Base-by-base conservation (phyloP, 2,797 vertebrate genomes). In the Vultur gryphus region DNA sequence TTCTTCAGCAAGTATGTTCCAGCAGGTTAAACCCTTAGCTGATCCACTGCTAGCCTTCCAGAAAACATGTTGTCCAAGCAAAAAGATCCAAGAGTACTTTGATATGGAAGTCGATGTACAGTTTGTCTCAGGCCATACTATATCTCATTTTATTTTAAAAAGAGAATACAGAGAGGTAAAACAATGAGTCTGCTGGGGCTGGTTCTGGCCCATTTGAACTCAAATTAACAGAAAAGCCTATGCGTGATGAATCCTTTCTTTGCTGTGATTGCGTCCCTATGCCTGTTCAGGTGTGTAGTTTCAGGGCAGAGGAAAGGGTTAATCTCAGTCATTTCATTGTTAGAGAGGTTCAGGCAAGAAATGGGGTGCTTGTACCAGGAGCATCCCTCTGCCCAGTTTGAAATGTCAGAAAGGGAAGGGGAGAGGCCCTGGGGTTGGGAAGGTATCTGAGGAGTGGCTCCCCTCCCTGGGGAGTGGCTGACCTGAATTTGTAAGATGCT, bases 281-380 rank as follows among this genome's bases (percentile, higher is more conserved):
- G 11, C 7, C 17, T 62, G 2, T n/a, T 71, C 0, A 0, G 10
- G 3, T 17, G 14, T 62, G 28, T 15, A 26, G 35, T 43, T 35
- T 77, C 52, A 64, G 21, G 18, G 10, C 59, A 80, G 55, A 58
- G 18, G 35, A 76, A 65, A 84, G 23, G 4, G 10, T 78, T 75
- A 49, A 31, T 64, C 19, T 64, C n/a, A 55, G 43, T 28, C 12
- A 9, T 2, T 62, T 39, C 12, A 8, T 5, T 23, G 6, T 29
- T 48, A 31, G 3, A 0, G 18, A 33, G 14, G 13, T 41, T 72
- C 23, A 39, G 37, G 29, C 6, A 43, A 62, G 43, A 76, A 78
- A 35, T 5, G 2, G 10, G 14, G 4, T 62, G 19, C 7, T 67
- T 65, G 19, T 72, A 67, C 16, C 10, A 41, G 55, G 25, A 85